Conservation (phyloP, 2,888 invertebrate genomes). For the Caenorhabditis becei region DNA sequence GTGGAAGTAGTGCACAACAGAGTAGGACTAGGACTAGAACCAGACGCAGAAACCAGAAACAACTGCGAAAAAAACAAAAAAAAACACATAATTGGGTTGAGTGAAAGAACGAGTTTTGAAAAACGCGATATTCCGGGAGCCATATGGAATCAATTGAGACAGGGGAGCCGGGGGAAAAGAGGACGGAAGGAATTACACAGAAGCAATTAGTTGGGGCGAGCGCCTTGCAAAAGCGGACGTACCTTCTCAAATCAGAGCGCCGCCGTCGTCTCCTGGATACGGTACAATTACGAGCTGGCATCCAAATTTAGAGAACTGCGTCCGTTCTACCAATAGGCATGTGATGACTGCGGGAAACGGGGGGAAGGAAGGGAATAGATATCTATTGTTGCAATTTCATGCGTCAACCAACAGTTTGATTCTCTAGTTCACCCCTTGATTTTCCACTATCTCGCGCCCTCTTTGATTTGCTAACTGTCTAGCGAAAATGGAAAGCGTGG, state of each 20-base stretch:
- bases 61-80: neutral
- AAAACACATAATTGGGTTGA: constrained; percentile 2
- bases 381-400: constrained; percentile 50
- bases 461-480: constrained; percentile 3
- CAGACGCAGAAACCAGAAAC: constrained; percentile 2
- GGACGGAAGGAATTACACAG: constrained; percentile 56
- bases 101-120: constrained; percentile 22
- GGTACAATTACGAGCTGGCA: constrained; percentile 37
- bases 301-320: constrained; percentile 8
- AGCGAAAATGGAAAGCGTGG: constrained; percentile 31
- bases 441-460: constrained; percentile 24
- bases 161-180: neutral
- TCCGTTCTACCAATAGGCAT: neutral
- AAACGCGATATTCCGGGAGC: constrained; percentile 18
- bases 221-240: constrained; percentile 21
- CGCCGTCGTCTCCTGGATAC: constrained; percentile 43
- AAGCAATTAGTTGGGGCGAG: constrained; percentile 45
- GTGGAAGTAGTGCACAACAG: too few species aligned
- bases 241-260: constrained; percentile 34
- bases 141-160: constrained; percentile 59
- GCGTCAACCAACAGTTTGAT: neutral
- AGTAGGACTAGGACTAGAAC: neutral
- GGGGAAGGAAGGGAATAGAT: constrained; percentile 19
- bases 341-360: neutral
- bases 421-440: constrained; percentile 25